These are phyloP conservation scores for Ephestia elutella DNA, from an alignment of 1,140 invertebrate species.

Conservation along the genomic window DNA sequence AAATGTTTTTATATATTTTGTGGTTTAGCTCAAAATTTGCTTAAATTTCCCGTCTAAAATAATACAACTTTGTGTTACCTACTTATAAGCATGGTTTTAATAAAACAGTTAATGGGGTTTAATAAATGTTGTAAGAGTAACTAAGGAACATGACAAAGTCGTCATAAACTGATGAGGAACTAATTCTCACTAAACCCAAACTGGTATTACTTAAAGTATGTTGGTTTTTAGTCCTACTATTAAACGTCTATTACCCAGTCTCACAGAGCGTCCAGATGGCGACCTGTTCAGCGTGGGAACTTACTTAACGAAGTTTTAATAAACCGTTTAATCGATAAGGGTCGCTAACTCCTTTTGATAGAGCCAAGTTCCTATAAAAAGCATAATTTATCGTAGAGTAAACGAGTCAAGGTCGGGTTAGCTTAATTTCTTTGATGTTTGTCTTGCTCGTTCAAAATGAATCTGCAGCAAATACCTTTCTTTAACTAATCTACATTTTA, in stretches of 20 bases:
- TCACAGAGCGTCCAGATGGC: neutral
- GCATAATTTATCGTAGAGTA: constrained; percentile 21
- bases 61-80: too few species aligned
- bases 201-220: too few species aligned
- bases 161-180: too few species aligned
- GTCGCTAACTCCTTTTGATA: constrained; percentile 19
- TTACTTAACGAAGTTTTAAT: constrained; percentile 20
- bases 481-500: neutral
- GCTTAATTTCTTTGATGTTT: neutral
- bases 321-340: constrained; percentile 14
- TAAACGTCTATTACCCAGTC: neutral
- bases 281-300: neutral
- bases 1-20: too few species aligned
- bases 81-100: too few species aligned
- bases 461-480: neutral
- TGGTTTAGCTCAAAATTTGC: too few species aligned
- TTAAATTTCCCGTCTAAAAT: too few species aligned
- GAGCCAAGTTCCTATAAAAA: constrained; percentile 17
- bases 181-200: too few species aligned
- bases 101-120: too few species aligned
- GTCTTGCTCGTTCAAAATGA: neutral
- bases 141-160: too few species aligned
- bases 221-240: too few species aligned
- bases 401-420: constrained; percentile 7
- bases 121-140: too few species aligned